Evolutionary conservation across 2,888 invertebrate species (phyloP).

Genomic region (Sinodicranocentrus sp.): DNA sequence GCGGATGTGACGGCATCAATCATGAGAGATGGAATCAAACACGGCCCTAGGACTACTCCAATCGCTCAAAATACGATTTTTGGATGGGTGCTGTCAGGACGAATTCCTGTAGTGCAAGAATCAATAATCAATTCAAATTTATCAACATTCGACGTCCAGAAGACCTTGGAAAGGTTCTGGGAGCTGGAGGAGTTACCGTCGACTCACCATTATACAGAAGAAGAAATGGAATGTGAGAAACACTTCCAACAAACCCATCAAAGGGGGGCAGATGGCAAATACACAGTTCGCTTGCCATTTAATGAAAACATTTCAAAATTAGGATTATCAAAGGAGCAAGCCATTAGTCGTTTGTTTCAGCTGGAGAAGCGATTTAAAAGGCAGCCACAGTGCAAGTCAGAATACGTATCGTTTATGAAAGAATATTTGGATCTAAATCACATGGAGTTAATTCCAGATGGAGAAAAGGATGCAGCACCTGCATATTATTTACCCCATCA

Average conservation of each 20-base stretch:
- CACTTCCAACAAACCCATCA: constrained; percentile 27
- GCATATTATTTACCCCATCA: constrained; percentile 61
- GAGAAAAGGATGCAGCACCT: background rate
- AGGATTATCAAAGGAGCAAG: constrained; percentile 4
- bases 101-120: background rate
- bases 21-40: constrained; percentile 19
- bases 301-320: background rate
- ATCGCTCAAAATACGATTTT: constrained; percentile 38
- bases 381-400: background rate
- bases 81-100: constrained; percentile 49
- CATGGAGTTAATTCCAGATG: constrained; percentile 61
- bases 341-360: background rate
- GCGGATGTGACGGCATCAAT: constrained; percentile 13
- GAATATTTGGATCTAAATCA: constrained; percentile 73
- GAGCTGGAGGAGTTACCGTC: constrained; percentile 14
- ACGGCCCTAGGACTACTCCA: background rate
- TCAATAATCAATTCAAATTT: background rate
- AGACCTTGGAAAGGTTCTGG: constrained; percentile 19
- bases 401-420: constrained; percentile 69
- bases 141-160: background rate
- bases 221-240: constrained; percentile 47
- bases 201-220: background rate
- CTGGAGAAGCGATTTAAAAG: constrained; percentile 16
- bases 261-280: constrained; percentile 42
- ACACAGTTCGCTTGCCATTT: constrained; percentile 44